phyloP scores from a whole-genome alignment of 2,113 vertebrate species.

The Campylomormyrus numenius region DNA sequence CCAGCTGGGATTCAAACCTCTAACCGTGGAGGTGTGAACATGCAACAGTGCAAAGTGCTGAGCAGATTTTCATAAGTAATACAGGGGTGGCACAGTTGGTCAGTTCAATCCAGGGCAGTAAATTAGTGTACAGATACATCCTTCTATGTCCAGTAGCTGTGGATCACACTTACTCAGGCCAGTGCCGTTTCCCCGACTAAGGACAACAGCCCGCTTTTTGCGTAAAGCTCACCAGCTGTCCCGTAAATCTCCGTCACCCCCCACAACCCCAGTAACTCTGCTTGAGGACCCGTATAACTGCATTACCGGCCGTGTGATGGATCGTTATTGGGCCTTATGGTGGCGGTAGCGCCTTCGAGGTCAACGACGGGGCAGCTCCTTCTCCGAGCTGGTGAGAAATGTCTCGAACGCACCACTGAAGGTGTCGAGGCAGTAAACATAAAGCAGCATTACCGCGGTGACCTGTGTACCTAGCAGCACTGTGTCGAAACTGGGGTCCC shows the following conservation, averaged over 20 bases:
- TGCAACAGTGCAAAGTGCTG: not conserved
- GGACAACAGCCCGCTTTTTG: not conserved
- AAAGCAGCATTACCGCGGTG: not conserved
- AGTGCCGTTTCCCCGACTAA: not conserved
- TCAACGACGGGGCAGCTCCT: not conserved
- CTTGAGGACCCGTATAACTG: not conserved
- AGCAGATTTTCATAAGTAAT: not conserved
- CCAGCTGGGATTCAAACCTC: not conserved
- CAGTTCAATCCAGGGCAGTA: not conserved
- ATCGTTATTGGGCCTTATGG: not conserved
- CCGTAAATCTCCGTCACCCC: not conserved
- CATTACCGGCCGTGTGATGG: not conserved
- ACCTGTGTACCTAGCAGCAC: not conserved
- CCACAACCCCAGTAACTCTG: not conserved
- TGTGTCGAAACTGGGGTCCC: not conserved
- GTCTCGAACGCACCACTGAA: not conserved
- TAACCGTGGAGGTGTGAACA: not conserved
- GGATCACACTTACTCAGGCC: not conserved
- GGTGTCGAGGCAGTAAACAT: not conserved
- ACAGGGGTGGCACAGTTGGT: not conserved
- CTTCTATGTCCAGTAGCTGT: not conserved
- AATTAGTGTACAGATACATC: not conserved
- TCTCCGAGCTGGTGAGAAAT: not conserved
- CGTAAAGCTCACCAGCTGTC: not conserved
- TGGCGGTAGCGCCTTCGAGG: not conserved